A percentile compares a stretch with the other conserved stretches of the same genome.
These are phyloP conservation scores for Mus spicilegus DNA, from an alignment of 2,113 vertebrate genomes.

Conservation along the genomic window DNA sequence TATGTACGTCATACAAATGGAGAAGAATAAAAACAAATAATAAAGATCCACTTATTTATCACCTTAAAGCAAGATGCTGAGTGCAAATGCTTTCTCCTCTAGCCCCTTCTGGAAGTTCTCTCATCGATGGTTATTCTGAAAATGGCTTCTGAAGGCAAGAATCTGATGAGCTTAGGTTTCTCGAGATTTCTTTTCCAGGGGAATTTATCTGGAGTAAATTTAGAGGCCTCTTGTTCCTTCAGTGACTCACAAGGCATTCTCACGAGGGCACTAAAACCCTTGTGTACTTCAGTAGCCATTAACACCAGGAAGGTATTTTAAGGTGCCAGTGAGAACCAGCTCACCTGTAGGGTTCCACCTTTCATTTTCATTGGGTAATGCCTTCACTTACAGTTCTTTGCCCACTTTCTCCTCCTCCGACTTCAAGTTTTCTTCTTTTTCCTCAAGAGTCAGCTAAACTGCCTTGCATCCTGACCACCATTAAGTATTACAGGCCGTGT, in stretches of 20 bases:
- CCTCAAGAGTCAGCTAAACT: background rate
- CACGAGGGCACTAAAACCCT: background rate
- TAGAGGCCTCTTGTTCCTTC: background rate
- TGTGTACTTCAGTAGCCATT: background rate
- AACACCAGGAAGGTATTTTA: background rate
- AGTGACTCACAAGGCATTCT: background rate
- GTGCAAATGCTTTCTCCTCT: background rate
- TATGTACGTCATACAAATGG: background rate
- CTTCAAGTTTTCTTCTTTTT: background rate
- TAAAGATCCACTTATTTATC: background rate
- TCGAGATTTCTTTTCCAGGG: background rate
- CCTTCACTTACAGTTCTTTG: background rate
- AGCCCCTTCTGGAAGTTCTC: background rate
- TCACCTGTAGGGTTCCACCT: background rate
- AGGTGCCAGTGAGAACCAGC: background rate
- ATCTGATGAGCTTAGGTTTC: background rate
- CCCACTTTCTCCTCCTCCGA: no score
- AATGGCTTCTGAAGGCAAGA: background rate
- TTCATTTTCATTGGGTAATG: background rate
- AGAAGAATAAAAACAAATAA: background rate
- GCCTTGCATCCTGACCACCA: background rate
- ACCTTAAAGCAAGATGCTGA: constrained; percentile 26
- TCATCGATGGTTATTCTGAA: background rate
- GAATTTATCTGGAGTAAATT: background rate
- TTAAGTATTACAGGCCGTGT: background rate